phyloP scores from a whole-genome alignment of 2,113 vertebrate genomes.

The Sturnira hondurensis region DNA sequence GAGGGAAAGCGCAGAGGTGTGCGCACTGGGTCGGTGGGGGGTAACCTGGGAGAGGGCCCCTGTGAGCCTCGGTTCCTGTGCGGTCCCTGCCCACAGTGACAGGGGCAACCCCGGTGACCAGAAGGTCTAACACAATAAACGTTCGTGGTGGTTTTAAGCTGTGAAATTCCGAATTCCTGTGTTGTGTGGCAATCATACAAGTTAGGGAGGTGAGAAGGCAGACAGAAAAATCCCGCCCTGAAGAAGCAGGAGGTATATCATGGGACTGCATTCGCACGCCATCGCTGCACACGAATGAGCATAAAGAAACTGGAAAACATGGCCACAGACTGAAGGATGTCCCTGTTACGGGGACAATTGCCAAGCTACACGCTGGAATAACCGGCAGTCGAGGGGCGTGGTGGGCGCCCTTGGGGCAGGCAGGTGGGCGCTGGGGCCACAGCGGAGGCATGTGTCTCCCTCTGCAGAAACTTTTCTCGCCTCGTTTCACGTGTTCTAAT shows the following conservation, averaged over 20 bases:
- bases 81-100: fast-evolving
- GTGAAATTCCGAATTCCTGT: not conserved
- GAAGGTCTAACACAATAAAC: too few relatives aligned
- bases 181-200: not conserved
- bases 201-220: not conserved
- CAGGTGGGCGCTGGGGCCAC: fast-evolving
- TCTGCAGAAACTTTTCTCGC: not conserved
- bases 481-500: not conserved
- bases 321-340: not conserved
- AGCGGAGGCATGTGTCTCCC: fast-evolving
- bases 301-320: not conserved
- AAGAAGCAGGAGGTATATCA: too few relatives aligned
- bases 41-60: not conserved
- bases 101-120: not conserved
- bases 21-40: fast-evolving
- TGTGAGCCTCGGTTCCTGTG: not conserved
- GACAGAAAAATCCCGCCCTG: not conserved
- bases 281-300: not conserved
- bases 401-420: not conserved
- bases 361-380: not conserved
- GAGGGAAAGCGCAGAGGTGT: not conserved
- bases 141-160: not conserved
- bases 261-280: not conserved
- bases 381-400: not conserved
- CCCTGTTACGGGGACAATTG: not conserved